phyloP scores from a whole-genome alignment of 2,797 vertebrate genomes.

The Gobionotothen gibberifrons region DNA sequence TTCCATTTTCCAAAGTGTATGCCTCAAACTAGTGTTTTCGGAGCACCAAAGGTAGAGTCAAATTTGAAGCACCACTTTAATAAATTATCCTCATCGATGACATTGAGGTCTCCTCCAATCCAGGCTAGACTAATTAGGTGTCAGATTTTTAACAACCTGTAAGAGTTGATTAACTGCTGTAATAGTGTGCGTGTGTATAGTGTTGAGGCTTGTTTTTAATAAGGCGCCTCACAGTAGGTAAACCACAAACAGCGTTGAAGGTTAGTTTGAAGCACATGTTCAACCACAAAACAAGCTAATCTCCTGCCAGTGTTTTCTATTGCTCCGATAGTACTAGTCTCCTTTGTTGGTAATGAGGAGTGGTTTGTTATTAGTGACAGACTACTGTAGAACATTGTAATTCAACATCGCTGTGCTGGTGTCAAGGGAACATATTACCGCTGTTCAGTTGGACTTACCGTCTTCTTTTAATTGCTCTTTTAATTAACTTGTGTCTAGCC shows the following conservation, averaged over 20 bases:
- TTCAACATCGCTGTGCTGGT: slow-evolving; percentile 33
- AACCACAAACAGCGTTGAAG: slow-evolving; percentile 64
- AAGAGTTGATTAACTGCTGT: slow-evolving; percentile 74
- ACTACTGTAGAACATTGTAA: slow-evolving; percentile 32
- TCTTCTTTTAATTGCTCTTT: slow-evolving; percentile 81
- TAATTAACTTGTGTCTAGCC: slow-evolving; percentile 79
- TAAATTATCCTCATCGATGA: slow-evolving; percentile 8
- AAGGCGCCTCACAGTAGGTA: slow-evolving; percentile 75
- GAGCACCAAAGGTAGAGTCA: neutral
- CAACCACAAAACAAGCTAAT: slow-evolving; percentile 62
- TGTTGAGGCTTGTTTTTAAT: slow-evolving; percentile 73
- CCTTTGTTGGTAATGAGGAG: slow-evolving; percentile 51
- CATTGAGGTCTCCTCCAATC: slow-evolving; percentile 29
- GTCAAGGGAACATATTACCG: slow-evolving; percentile 61
- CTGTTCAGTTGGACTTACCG: slow-evolving; percentile 60
- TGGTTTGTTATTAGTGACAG: slow-evolving; percentile 54
- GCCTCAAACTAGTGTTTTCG: neutral
- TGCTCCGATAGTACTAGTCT: slow-evolving; percentile 33
- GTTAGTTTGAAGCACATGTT: slow-evolving; percentile 74
- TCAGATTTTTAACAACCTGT: slow-evolving; percentile 61
- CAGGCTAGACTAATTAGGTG: slow-evolving; percentile 37
- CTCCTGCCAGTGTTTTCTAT: slow-evolving; percentile 16
- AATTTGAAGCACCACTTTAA: neutral
- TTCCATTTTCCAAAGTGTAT: neutral
- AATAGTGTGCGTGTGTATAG: slow-evolving; percentile 71